phyloP scores from a whole-genome alignment of 2,888 invertebrate genomes.

The Trimorus sp. region DNA sequence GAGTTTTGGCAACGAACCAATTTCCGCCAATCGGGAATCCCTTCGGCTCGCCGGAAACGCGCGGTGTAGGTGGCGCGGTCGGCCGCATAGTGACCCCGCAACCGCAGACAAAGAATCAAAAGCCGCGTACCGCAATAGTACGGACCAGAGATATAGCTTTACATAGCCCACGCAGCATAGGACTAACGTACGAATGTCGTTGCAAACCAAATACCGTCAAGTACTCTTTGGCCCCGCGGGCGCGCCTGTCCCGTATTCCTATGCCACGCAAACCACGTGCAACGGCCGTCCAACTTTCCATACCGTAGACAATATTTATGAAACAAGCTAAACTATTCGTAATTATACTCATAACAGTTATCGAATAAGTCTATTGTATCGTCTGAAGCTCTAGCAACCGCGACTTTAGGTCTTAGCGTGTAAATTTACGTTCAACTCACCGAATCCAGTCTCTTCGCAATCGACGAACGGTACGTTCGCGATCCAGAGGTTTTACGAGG shows the following conservation, averaged over 20 bases:
- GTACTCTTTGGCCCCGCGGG: conserved; percentile 70
- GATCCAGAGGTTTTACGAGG: conserved; percentile 58
- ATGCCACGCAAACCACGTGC: conserved; percentile 78
- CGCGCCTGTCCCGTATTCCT: conserved; percentile 79
- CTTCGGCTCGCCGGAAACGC: too few relatives aligned
- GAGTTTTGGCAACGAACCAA: too few relatives aligned
- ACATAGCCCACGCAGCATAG: conserved; percentile 50
- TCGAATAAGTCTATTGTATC: conserved; percentile 60
- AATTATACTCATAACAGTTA: conserved; percentile 68
- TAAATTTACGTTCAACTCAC: conserved; percentile 62
- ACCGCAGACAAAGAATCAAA: conserved; percentile 63
- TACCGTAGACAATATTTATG: conserved; percentile 81
- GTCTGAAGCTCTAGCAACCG: conserved; percentile 61
- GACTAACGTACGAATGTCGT: conserved; percentile 36
- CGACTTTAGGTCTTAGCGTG: conserved; percentile 63
- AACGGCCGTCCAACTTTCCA: conserved; percentile 80
- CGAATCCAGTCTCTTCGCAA: conserved; percentile 59
- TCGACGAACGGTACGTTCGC: conserved; percentile 43
- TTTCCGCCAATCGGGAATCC: too few relatives aligned
- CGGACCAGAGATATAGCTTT: conserved; percentile 45
- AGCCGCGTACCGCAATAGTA: conserved; percentile 41
- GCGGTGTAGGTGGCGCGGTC: background rate
- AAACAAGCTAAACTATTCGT: conserved; percentile 77
- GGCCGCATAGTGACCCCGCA: background rate
- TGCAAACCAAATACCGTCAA: conserved; percentile 57